Base-by-base conservation (phyloP, 1,140 invertebrate species). In the Hirudo medicinalis region DNA sequence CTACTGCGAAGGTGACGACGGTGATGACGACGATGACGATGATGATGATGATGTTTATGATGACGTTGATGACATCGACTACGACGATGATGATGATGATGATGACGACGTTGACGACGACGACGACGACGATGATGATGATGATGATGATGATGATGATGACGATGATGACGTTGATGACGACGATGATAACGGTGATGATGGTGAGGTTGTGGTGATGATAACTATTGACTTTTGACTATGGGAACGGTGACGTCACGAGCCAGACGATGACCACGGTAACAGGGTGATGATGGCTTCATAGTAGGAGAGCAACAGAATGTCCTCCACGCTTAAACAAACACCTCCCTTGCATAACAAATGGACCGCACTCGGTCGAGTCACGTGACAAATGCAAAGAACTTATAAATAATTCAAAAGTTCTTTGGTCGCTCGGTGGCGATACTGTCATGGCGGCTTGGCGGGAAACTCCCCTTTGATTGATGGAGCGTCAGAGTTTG, bases 371-470 rank as follows among this genome's bases (percentile, higher is more conserved):
- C 22, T n/a, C 22, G 22, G 11, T 6, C 11, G 57, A 25, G 57
- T 63, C 22, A 25, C 57, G 57, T 63, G 57, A 63, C 57, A 63
- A 32, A 63, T 63, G 57, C 57, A 22, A 25, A 32, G 57, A 63
- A 63, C 57, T 63, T 63, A 63, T 63, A 63, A 63, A 63, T 63
- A 25, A 63, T 63, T 63, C 57, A 63, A 32, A 63, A 32, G 22
- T 63, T 63, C 29, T 63, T 63, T 63, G 57, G 57, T 25, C 57
- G 57, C 57, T 63, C 22, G 57, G 57, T 63, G 57, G 57, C 4
- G 57, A 63, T 63, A 63, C 29, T 63, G 57, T 63, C 57, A 63
- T 63, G 22, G 57, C 22, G 29, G 57, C 57, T 63, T 63, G 22
- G 29, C 29, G 57, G 29, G 29, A 63, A 63, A 22, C 13, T 22